These are phyloP conservation scores for Plebejus anna DNA, from an alignment of 2,888 invertebrate genomes.

Conservation along the genomic window DNA sequence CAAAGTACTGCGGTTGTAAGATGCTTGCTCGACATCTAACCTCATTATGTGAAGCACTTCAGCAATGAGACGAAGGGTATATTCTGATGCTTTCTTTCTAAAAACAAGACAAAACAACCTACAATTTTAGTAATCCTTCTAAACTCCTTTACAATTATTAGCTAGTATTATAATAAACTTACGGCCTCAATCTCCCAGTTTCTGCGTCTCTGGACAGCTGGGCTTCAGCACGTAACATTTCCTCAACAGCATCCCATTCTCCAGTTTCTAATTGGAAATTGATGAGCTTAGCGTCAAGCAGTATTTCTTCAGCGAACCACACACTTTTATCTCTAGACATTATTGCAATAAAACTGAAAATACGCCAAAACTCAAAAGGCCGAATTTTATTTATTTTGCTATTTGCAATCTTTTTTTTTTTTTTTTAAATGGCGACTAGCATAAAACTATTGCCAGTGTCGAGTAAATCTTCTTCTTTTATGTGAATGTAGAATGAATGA, in stretches of 20 bases:
- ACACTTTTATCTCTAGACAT: constrained; percentile 78
- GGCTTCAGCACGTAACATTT: constrained; percentile 75
- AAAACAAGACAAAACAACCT: constrained; percentile 34
- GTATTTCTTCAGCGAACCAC: constrained; percentile 76
- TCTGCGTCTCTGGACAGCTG: constrained; percentile 73
- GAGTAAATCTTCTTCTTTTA: no score
- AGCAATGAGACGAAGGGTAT: constrained; percentile 71
- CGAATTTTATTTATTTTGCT: not conserved
- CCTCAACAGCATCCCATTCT: constrained; percentile 76
- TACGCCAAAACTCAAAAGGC: not conserved
- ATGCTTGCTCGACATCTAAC: constrained; percentile 70
- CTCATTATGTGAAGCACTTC: constrained; percentile 76
- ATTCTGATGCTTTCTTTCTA: constrained; percentile 76
- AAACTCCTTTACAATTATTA: not conserved
- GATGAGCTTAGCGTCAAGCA: constrained; percentile 73
- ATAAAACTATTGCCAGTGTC: no score
- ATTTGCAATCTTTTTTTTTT: not conserved
- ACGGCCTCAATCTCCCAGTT: constrained; percentile 74
- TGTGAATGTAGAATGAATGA: no score
- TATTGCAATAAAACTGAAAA: constrained; percentile 32
- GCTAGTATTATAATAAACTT: constrained; percentile 40
- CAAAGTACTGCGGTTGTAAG: constrained; percentile 70
- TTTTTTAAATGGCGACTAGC: no score
- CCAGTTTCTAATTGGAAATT: constrained; percentile 74
- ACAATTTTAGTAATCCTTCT: not conserved